Evolutionary conservation across 2,888 invertebrate genomes (phyloP), one percentile per base, ranked within the genome.

Genomic region (Agrotis exclamationis): DNA sequence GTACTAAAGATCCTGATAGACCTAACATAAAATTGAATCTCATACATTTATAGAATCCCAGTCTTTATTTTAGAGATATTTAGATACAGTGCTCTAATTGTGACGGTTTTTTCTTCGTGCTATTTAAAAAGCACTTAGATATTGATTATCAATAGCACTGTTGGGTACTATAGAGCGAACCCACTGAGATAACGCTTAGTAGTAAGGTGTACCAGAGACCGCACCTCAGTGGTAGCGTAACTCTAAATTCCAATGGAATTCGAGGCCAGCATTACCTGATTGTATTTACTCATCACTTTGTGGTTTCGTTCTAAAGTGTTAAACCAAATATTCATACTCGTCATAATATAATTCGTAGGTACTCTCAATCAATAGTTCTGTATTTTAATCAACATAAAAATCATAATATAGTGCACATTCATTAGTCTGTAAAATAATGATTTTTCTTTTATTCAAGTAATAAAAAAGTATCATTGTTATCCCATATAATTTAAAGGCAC

Each of bases 391-490:
- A 63, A 63, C 13, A 44, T 63, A 58, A n/a, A 24, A 65, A 45
- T 69, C 20, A 63, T 39, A n/a, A 9, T 28, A n/a, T 11, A 28
- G 57, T n/a, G n/a, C 60, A 58, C 64, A 54, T 63, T 48, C 33
- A 59, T 62, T 65, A 68, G 20, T 54, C 48, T 22, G n/a, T 66
- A 50, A 73, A 57, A 63, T 45, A 44, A 56, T 85, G 84, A 85
- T 80, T 85, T 85, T 84, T 76, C 28, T 54, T 85, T 85, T 83
- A 80, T 80, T 85, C 70, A 5, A 72, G 80, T 56, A 84, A 85
- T 85, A 84, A 84, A 85, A 78, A 84, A 83, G 13, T 82, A 84
- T 85, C 80, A 83, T 72, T 72, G 48, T 70, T 60, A 18, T 47
- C 22, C 18, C 45, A 57, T 60, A 1, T 58, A 9, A 39, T 24